A percentile compares a stretch with the other conserved stretches of the same genome.
These are phyloP conservation scores for Parasteatoda lunata DNA, from an alignment of 2,888 invertebrate genomes.

Conservation along the genomic window DNA sequence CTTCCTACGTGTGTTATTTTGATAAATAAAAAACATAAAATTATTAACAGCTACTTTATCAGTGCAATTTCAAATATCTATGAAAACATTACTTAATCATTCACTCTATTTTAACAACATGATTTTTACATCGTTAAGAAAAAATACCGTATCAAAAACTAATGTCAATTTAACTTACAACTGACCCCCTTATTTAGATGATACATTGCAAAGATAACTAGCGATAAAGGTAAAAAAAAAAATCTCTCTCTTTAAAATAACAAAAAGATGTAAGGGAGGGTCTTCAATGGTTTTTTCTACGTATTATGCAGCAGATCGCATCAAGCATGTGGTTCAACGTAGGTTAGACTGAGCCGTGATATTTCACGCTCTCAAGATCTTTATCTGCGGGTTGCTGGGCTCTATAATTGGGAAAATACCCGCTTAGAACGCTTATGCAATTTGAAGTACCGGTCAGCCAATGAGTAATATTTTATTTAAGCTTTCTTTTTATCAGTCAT, in stretches of 20 bases:
- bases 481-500: neutral
- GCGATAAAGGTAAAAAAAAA: constrained; percentile 21
- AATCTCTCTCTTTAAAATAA: constrained; percentile 41
- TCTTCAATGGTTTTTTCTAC: constrained; percentile 11
- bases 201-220: constrained; percentile 43
- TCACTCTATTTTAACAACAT: too few relatives aligned
- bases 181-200: constrained; percentile 45
- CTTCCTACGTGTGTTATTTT: too few relatives aligned
- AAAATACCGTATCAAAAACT: constrained; percentile 10
- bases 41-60: too few relatives aligned
- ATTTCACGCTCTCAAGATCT: constrained; percentile 62
- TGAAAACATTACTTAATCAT: too few relatives aligned
- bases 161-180: constrained; percentile 4
- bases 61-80: too few relatives aligned
- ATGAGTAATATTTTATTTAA: constrained; percentile 37
- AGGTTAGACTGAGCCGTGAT: constrained; percentile 54
- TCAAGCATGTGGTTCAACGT: constrained; percentile 27
- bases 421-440: constrained; percentile 38
- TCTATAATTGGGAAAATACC: constrained; percentile 63
- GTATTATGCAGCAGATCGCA: constrained; percentile 37
- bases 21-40: too few relatives aligned
- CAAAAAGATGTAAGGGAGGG: constrained; percentile 17
- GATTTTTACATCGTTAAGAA: too few relatives aligned
- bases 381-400: constrained; percentile 49
- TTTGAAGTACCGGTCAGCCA: constrained; percentile 19